Evolutionary conservation across 2,113 vertebrate genomes (phyloP), one percentile per base, ranked within the genome.

Genomic region (Phylloscopus trochilus): DNA sequence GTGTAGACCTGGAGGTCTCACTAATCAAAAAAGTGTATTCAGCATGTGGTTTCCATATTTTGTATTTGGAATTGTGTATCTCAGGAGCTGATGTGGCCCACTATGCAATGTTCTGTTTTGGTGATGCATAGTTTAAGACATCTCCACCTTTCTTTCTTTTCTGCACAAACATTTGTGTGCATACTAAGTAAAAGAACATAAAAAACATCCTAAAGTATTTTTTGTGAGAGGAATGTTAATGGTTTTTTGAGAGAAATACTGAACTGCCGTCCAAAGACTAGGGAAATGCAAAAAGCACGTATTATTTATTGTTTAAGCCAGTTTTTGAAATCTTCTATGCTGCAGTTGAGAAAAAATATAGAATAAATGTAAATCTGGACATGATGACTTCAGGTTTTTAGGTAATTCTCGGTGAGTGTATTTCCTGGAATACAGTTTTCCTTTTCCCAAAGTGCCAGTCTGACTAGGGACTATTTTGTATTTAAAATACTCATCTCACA

Each of bases 141-240:
- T 44, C 10, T 35, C 15, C 8, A 52, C 24, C 33, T 87, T 67
- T 26, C 6, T 52, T 66, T 58, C 5, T 55, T 60, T 31, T 66
- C 33, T 70, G 12, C 17, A 49, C 30, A 46, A 83, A 43, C 9
- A 12, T 44, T 41, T 84, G 7, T 6, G 3, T 78, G 28, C 3
- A 1, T 67, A 52, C 17, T 43, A 27, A 37, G 24, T 37, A 43
- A 52, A 76, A 67, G 18, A 76, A 73, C 6, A 4, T 63, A 7
- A 51, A 80, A 14, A 13, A 13, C 0, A 0, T 66, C 17, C 33
- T 51, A 24, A 70, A 41, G 8, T 58, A 2, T 60, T 64, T 46
- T 81, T 11, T 43, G 4, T 44, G 33, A 51, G n/a, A 47, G 9
- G 3, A 37, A 23, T 80, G 23, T 44, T 75, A 60, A 56, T 44